phyloP scores from a whole-genome alignment of 2,888 invertebrate species.

The Chymomyza fuscimana region DNA sequence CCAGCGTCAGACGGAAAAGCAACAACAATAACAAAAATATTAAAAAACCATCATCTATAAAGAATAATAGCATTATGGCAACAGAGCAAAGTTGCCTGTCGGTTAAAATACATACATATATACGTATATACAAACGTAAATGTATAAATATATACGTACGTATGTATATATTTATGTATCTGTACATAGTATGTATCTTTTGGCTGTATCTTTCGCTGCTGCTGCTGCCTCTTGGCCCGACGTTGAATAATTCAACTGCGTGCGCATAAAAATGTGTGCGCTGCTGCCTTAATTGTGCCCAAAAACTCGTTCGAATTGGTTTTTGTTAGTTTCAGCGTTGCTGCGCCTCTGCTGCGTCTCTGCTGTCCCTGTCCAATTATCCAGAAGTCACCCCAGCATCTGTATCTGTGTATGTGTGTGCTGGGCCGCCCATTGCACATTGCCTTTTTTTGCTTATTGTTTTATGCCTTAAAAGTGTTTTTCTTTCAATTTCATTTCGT shows the following conservation, averaged over 20 bases:
- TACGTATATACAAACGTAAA: not conserved
- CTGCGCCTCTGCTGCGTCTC: not conserved
- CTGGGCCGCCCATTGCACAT: constrained; percentile 8
- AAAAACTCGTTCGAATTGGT: constrained; percentile 64
- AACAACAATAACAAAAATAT: not conserved
- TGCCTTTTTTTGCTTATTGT: constrained; percentile 20
- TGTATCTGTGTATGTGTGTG: not conserved
- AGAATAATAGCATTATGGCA: not conserved
- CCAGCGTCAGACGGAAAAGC: not conserved
- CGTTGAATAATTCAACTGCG: constrained; percentile 26
- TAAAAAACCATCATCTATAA: constrained; percentile 18
- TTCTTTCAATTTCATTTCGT: constrained; percentile 26
- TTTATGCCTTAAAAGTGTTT: constrained; percentile 8
- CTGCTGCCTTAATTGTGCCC: not conserved
- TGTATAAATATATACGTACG: not conserved
- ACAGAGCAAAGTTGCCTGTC: no score
- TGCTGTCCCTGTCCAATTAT: constrained; percentile 5
- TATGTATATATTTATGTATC: not conserved
- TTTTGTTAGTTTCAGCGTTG: constrained; percentile 44
- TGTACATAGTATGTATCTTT: constrained; percentile 28
- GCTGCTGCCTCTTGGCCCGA: constrained; percentile 13
- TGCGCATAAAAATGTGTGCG: constrained; percentile 30
- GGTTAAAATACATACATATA: constrained; percentile 6
- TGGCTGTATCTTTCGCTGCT: constrained; percentile 19
- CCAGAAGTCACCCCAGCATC: not conserved